Conservation (phyloP, 2,888 invertebrate species). For the Disparrhopalites patrizii region DNA sequence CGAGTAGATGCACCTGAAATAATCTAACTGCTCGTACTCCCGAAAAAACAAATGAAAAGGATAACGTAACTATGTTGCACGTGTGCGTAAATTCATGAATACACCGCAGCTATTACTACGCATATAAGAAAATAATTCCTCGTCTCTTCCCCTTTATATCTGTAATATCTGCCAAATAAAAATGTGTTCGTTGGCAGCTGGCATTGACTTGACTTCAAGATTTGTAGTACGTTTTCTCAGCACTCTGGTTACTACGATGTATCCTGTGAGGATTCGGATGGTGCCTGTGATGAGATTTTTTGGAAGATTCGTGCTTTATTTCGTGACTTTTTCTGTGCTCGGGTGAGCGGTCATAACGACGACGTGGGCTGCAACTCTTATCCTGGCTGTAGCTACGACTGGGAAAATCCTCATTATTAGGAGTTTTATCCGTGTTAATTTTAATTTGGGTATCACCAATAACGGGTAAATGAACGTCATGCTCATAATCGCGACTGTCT, state of each 20-base stretch:
- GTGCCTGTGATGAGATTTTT: slow-evolving; percentile 4
- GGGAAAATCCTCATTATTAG: background rate
- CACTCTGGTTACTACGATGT: background rate
- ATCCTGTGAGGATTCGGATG: background rate
- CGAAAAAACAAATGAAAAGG: too few species aligned
- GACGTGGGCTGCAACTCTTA: background rate
- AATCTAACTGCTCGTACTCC: too few species aligned
- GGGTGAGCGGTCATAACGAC: background rate
- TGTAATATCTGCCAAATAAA: too few species aligned
- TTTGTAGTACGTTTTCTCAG: background rate
- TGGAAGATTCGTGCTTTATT: background rate
- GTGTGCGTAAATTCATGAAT: too few species aligned
- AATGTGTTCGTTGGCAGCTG: too few species aligned
- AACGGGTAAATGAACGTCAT: slow-evolving; percentile 1
- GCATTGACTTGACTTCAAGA: too few species aligned
- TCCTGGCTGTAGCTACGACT: background rate
- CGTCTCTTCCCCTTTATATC: too few species aligned
- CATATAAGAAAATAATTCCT: too few species aligned
- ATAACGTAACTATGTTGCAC: too few species aligned
- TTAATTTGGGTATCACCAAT: background rate
- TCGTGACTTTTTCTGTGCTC: background rate
- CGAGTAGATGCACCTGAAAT: too few species aligned
- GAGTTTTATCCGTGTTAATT: background rate
- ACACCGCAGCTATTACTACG: too few species aligned
- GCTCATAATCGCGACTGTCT: background rate